Evolutionary conservation across 2,797 vertebrate species (phyloP), one percentile per base, ranked within the genome.

Genomic region (Notoglanidium macrostoma): DNA sequence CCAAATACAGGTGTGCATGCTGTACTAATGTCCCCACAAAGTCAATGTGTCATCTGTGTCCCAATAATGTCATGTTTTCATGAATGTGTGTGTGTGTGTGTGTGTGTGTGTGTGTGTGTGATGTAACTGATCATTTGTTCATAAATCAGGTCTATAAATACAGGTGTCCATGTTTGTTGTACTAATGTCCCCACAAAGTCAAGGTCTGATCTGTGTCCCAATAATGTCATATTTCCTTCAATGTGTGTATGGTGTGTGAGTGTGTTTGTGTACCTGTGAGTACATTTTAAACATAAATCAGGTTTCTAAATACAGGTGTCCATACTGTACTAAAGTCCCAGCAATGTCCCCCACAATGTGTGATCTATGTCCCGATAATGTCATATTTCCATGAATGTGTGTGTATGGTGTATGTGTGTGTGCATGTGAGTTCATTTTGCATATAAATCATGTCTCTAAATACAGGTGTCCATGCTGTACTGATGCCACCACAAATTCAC

Each of bases 61-160:
- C 9, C 29, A 35, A 21, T 57, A 57, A 29, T 57, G 17, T 78
- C 8, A 32, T 57, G 11, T 35, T 32, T 78, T 1, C 17, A 40
- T 26, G 29, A 51, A 14, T 88, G 46, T 74, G 74, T n/a, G 35
- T 86, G 67, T 70, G 40, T 65, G 54, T 59, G n/a, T 84, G 79
- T 70, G 74, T 55, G 40, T 54, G 29, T 57, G 35, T 72, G 84
- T 67, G 32, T 65, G 78, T 84, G 67, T 83, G 86, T 81, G 70
- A n/a, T 65, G 59, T 61, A n/a, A 12, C 1, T 10, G 19, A 40
- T 40, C 35, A 23, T 21, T 4, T 72, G 19, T 23, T 21, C 1
- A 44, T 72, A 44, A 72, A 72, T 68, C 7, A 68, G 67, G 15
- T 68, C 32, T n/a, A 8, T 49, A 49, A n/a, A 49, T 49, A 26